These are phyloP conservation scores for Erannis defoliaria DNA, from an alignment of 2,888 invertebrate species.

Conservation along the genomic window DNA sequence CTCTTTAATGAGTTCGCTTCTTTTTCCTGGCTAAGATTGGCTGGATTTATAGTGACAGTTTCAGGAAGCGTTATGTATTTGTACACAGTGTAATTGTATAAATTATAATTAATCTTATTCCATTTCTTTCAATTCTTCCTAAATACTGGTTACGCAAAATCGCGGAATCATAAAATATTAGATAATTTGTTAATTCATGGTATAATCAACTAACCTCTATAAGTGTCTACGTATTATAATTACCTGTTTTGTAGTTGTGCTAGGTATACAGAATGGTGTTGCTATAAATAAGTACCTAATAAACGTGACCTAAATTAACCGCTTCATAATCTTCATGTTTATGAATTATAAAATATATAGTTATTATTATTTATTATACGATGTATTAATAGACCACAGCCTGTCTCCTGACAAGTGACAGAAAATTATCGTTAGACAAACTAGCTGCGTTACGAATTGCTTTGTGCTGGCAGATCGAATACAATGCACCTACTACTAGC, in stretches of 20 bases:
- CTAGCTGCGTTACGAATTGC: neutral
- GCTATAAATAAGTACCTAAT: neutral
- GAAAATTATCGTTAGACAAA: too few species aligned
- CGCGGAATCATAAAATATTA: too few species aligned
- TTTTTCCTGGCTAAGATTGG: neutral
- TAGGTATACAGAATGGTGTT: too few species aligned
- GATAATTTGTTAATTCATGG: too few species aligned
- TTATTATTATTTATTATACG: neutral
- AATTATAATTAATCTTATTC: too few species aligned
- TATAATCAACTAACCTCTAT: too few species aligned
- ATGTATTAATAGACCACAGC: neutral
- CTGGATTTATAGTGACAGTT: neutral
- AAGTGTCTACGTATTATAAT: too few species aligned
- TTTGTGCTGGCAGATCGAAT: neutral
- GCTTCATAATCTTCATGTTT: neutral
- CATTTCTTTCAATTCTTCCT: too few species aligned
- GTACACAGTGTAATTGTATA: neutral
- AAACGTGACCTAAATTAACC: neutral
- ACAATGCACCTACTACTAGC: neutral
- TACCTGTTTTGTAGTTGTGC: too few species aligned
- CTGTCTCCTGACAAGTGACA: neutral
- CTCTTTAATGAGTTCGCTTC: neutral
- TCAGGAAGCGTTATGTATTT: neutral
- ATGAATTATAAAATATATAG: neutral
- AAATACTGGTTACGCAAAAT: too few species aligned